Conservation (phyloP, 1,140 invertebrate species). For the Panagrolaimus sp. region DNA sequence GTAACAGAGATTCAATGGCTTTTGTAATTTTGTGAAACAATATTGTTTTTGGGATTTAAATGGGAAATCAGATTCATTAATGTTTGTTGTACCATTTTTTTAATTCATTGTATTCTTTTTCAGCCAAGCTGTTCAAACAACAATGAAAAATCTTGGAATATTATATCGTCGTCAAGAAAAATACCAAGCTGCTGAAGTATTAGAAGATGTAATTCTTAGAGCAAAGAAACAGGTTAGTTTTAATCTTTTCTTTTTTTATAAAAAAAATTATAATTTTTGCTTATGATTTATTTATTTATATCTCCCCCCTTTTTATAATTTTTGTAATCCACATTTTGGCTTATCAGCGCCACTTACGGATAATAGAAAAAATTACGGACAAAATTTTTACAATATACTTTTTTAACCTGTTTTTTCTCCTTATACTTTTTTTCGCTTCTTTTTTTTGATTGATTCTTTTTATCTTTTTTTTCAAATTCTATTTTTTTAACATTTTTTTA, state of each 20-base stretch:
- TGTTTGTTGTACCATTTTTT: too few species aligned
- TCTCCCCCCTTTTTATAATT: too few species aligned
- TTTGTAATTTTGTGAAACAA: too few species aligned
- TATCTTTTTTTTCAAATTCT: not conserved
- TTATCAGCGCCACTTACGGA: not conserved
- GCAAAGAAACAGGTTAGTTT: constrained; percentile 75
- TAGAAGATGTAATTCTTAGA: constrained; percentile 90
- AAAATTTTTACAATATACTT: too few species aligned
- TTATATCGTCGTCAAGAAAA: constrained; percentile 94
- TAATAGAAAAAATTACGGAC: not conserved
- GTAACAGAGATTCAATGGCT: too few species aligned
- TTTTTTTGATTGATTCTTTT: not conserved
- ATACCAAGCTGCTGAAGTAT: constrained; percentile 94
- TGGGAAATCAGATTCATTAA: too few species aligned
- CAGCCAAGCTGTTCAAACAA: constrained; percentile 85
- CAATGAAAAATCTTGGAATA: constrained; percentile 90
- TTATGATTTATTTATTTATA: too few species aligned
- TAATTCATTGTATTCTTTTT: constrained; percentile 29
- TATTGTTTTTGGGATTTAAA: too few species aligned
- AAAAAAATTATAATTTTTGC: too few species aligned
- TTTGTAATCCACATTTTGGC: not conserved
- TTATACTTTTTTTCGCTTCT: constrained; percentile 1
- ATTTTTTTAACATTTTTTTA: not conserved
- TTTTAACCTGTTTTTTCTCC: not conserved
- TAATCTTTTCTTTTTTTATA: not conserved